A percentile compares a stretch with the other conserved stretches of the same genome.
phyloP scores from a whole-genome alignment of 2,888 invertebrate species.

The Boloria euphrosyne region DNA sequence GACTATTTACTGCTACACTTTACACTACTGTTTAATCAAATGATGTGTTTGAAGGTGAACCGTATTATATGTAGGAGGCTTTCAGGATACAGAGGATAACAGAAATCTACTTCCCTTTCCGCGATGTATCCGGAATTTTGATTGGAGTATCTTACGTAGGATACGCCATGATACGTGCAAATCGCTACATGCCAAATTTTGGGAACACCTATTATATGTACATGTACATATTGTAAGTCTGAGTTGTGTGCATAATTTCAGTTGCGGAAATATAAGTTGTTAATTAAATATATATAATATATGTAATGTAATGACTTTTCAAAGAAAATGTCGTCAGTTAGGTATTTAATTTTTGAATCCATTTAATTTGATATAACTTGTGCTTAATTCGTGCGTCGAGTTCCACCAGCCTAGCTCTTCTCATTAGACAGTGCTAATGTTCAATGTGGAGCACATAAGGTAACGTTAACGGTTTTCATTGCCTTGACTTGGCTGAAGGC shows the following conservation, averaged over 20 bases:
- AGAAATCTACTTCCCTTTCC: constrained; percentile 60
- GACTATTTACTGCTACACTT: too few species aligned
- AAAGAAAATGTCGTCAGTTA: too few species aligned
- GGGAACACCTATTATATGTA: background rate
- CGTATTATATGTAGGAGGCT: constrained; percentile 45
- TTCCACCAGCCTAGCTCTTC: too few species aligned
- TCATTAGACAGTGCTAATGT: too few species aligned
- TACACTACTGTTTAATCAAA: background rate
- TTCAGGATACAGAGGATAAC: constrained; percentile 51
- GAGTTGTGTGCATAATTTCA: too few species aligned
- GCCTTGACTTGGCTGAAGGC: constrained; percentile 54
- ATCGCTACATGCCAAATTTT: constrained; percentile 27
- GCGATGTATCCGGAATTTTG: constrained; percentile 69
- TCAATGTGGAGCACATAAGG: too few species aligned
- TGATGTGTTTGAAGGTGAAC: constrained; percentile 13
- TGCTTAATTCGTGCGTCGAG: too few species aligned
- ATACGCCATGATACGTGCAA: constrained; percentile 8
- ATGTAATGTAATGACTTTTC: too few species aligned
- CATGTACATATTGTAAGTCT: background rate
- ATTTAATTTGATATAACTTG: too few species aligned
- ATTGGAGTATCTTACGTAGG: constrained; percentile 43
- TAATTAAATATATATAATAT: too few species aligned
- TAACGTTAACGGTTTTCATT: constrained; percentile 1
- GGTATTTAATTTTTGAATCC: too few species aligned
- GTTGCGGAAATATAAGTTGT: too few species aligned